Percentiles rank a stretch among this genome's conserved stretches.
Evolutionary conservation across 2,888 invertebrate genomes (phyloP).

Genomic region (Pachymerium ferrugineum): DNA sequence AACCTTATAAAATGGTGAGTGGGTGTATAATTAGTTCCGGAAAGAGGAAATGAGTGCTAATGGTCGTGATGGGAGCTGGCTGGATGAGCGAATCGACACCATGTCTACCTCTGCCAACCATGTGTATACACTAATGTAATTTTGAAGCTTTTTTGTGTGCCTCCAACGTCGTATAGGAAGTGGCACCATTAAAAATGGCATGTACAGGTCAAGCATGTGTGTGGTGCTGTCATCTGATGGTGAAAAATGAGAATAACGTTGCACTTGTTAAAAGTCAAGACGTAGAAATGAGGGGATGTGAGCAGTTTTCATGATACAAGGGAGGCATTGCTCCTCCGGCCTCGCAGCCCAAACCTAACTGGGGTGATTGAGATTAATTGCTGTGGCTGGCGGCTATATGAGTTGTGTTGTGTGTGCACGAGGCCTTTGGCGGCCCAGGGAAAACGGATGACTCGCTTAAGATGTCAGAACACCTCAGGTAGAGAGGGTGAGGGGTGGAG

Average conservation of each 20-base stretch:
- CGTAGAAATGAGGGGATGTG: background rate
- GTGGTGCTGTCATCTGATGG: constrained; percentile 13
- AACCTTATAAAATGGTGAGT: constrained; percentile 2
- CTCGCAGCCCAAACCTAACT: background rate
- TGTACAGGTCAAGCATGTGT: background rate
- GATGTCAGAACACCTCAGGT: background rate
- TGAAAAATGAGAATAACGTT: background rate
- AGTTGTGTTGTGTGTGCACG: constrained; percentile 11
- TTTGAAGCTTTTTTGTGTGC: no score
- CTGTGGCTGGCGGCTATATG: background rate
- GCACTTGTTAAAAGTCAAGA: no score
- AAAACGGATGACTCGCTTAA: constrained; percentile 15
- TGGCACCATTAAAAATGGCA: no score
- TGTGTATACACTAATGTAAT: no score
- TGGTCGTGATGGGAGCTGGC: background rate
- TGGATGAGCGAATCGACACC: background rate
- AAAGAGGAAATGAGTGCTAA: constrained; percentile 13
- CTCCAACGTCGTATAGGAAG: no score
- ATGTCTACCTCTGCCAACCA: no score
- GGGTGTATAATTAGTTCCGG: constrained; percentile 13
- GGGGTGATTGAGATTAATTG: constrained; percentile 18
- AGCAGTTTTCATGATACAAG: background rate
- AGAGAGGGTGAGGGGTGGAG: background rate
- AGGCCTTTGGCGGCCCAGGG: background rate
- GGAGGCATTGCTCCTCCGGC: background rate